Evolutionary conservation across 2,797 vertebrate species (phyloP), one percentile per base, ranked within the genome.

Genomic region (Chromis chromis): DNA sequence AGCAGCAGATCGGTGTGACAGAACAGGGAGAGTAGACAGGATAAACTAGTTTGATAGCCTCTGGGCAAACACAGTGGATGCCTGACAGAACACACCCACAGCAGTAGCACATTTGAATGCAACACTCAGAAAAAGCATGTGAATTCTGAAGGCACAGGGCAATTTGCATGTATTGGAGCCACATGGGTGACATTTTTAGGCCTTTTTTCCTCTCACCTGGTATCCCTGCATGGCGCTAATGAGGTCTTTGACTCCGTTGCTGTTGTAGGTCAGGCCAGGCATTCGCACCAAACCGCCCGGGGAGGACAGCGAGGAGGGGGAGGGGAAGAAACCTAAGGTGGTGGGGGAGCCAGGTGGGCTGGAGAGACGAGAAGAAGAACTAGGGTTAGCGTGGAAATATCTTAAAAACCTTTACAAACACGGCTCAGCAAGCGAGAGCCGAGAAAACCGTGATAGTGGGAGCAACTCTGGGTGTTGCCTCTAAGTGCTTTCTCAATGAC

Each of bases 271-370:
- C 84, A 99, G 91, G 58, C 96, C 95, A 66, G 97, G 97, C 97
- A 98, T 97, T 54, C 97, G 95, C 73, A 99, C 88, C 76, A 99
- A 84, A 66, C 89, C 93, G 82, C 89, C 92, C 0, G 82, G 89
- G 28, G 92, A 88, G 33, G 89, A 94, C 85, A 94, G 85, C 28
- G 96, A 93, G 9, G 96, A 91, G 69, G 95, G 94, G 73, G 96
- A 95, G 39, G 96, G 92, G 81, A 96, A 95, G 91, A 96, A 99
- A 70, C 96, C 96, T 78, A 99, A 67, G 0, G 96, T 95, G 55
- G 95, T 97, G 12, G 98, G 98, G 24, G 97, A 99, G 16, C 98
- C 98, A n/a, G 97, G 97, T 78, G 98, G 98, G 81, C 98, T 99
- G 81, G 24, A 61, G 64, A 81, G 46, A 72, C 4, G 9, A 52